A percentile compares a stretch with the other conserved stretches of the same genome.
These are phyloP conservation scores for Rhyacophila evoluta DNA, from an alignment of 2,888 invertebrate species.

Conservation along the genomic window DNA sequence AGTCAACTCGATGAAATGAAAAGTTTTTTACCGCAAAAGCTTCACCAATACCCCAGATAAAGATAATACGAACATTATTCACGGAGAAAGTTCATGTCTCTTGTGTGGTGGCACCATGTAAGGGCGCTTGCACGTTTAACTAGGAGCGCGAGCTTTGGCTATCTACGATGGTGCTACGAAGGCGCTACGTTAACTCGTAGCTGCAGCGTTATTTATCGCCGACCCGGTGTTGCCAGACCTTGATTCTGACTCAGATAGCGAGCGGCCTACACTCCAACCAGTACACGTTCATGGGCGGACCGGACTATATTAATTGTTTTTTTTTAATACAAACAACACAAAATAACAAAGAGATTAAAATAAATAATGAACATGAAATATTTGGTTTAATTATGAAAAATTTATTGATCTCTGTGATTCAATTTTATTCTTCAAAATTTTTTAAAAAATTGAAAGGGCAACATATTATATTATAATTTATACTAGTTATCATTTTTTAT, in stretches of 20 bases:
- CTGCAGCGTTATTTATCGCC: conserved; percentile 27
- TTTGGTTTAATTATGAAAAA: no score
- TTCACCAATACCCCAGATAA: background rate
- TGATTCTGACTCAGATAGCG: conserved; percentile 20
- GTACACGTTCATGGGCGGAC: background rate
- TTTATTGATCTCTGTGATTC: no score
- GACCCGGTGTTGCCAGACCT: conserved; percentile 10
- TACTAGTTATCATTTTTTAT: no score
- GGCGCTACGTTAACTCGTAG: background rate
- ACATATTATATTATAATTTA: no score
- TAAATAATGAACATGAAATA: no score
- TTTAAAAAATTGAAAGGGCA: no score
- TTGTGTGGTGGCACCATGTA: conserved; percentile 7
- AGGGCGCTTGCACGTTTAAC: conserved; percentile 14
- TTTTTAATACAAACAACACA: background rate
- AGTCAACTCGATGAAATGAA: background rate
- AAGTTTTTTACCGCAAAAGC: background rate
- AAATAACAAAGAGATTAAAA: no score
- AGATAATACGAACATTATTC: conserved; percentile 14
- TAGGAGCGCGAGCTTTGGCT: background rate
- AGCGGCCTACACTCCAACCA: conserved; percentile 14
- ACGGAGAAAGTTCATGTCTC: conserved; percentile 19
- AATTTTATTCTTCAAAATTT: no score
- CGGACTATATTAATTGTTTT: background rate
- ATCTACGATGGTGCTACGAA: conserved; percentile 17